Evolutionary conservation across 2,113 vertebrate genomes (phyloP).

Genomic region (Campylomormyrus numenius): DNA sequence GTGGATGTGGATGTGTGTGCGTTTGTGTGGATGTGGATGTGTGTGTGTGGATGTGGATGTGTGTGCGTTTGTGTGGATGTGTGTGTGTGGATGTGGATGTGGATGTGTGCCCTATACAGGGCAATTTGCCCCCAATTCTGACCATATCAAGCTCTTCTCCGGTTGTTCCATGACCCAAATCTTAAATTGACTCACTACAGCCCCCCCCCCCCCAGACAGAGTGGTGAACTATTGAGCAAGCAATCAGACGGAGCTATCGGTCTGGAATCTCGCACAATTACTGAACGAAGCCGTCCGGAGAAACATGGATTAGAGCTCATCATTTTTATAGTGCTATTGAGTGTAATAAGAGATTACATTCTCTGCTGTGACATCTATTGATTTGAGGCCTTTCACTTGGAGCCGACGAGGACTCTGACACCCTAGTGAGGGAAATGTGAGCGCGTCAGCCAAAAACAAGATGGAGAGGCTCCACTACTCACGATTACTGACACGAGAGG

Average conservation of each 20-base stretch:
- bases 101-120: neutral
- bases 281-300: neutral
- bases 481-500: neutral
- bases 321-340: conserved; percentile 4
- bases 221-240: neutral
- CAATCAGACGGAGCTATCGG: neutral
- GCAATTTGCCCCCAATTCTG: neutral
- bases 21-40: neutral
- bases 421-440: neutral
- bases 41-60: neutral
- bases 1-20: neutral
- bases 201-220: neutral
- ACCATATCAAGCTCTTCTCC: neutral
- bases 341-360: conserved; percentile 10
- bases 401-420: neutral
- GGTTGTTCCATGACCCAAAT: neutral
- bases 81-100: neutral
- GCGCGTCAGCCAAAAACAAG: neutral
- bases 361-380: neutral
- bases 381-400: neutral
- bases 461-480: neutral
- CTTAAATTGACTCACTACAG: neutral
- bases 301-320: neutral
- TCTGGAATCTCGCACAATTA: neutral
- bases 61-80: neutral